Base-by-base conservation (phyloP, 2,888 invertebrate genomes). In the Dorcus parallelipipedus region DNA sequence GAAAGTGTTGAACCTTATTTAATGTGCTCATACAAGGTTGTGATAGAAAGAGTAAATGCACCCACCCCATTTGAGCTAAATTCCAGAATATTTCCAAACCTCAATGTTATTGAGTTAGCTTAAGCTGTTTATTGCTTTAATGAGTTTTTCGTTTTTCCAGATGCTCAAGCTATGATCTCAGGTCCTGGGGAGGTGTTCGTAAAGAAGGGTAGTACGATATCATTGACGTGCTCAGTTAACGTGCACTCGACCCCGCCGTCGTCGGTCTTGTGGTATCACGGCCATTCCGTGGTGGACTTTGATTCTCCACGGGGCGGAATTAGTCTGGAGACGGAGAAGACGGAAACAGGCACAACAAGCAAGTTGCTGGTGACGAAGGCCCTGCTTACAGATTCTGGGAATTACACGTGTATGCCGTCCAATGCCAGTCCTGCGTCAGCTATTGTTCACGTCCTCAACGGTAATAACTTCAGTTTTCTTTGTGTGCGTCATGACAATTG, bases 191-290 rank as follows among this genome's bases (percentile, higher is more conserved):
- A 93, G 72, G 90, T 93, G 67, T 92, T 90, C 79, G 93, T 93
- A 73, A 93, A 92, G 81, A 90, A 90, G 76, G 93, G 93, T 71
- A 93, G 93, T 78, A 93, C 93, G 67, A 93, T 93, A 82, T 92
- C 92, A 69, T 82, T 93, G 74, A 91, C 92, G 58, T 93, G 93
- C 78, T 88, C 91, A 52, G 91, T 93, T 69, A 93, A 93, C 79
- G 89, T 92, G 70, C 92, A 93, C 78, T 91, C 92, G 59, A 87
- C 86, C 66, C 90, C 87, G 23, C 86, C 87, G 60, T 84, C 86
- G 60, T 91, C 90, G 68, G 90, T 93, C 72, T 85, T 90, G 71
- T 93, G 93, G 93, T 91, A 90, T 79, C 92, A 92, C 71, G 93
- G 91, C 45, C 84, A 85, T 17, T 84, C 89, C 67, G 86, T 92